phyloP scores from a whole-genome alignment of 2,113 vertebrate species.

The Lasiurus cinereus region DNA sequence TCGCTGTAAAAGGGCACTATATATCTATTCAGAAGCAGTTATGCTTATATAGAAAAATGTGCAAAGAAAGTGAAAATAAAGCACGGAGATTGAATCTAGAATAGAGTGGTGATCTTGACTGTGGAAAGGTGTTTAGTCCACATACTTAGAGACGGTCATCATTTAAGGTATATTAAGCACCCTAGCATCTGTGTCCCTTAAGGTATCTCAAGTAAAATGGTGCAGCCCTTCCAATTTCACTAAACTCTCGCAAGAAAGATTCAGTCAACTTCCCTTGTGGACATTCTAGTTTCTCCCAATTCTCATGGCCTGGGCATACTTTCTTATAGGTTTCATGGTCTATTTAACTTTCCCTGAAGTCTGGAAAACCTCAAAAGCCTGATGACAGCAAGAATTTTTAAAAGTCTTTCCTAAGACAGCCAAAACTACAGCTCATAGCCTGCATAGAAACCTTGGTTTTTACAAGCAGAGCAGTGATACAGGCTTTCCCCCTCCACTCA shows the following conservation, averaged over 20 bases:
- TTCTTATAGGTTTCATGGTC: constrained; percentile 79
- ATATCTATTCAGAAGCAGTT: background rate
- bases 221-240: background rate
- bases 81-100: background rate
- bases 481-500: constrained; percentile 72
- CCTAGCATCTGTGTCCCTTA: background rate
- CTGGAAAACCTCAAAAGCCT: constrained; percentile 82
- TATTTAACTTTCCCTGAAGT: constrained; percentile 80
- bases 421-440: constrained; percentile 72
- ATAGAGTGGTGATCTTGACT: background rate
- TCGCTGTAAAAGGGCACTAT: background rate
- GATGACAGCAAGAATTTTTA: constrained; percentile 84
- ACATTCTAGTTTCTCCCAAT: constrained; percentile 62
- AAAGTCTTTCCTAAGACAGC: constrained; percentile 79
- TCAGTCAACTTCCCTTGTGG: constrained; percentile 48
- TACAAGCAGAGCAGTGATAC: constrained; percentile 75
- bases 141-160: background rate
- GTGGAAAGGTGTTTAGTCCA: background rate
- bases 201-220: constrained; percentile 2
- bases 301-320: constrained; percentile 61
- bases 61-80: constrained; percentile 7
- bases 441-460: constrained; percentile 77
- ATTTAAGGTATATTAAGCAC: background rate
- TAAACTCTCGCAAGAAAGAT: background rate
- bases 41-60: background rate